These are phyloP conservation scores for Parascotia fuliginaria DNA, from an alignment of 2,888 invertebrate species.

Conservation along the genomic window DNA sequence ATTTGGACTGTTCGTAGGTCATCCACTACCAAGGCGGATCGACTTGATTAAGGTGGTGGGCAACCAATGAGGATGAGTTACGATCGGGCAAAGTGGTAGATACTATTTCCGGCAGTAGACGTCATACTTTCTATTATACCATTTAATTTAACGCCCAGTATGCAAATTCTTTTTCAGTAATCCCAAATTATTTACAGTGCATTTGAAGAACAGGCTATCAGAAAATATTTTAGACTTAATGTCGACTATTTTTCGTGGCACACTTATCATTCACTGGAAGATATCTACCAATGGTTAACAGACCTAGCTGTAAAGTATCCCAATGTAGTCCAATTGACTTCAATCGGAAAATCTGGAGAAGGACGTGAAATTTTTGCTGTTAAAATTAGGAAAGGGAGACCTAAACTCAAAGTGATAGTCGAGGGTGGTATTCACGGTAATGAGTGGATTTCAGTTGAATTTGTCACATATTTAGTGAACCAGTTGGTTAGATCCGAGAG, in stretches of 20 bases:
- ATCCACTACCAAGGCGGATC: no score
- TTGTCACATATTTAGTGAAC: slow-evolving; percentile 85
- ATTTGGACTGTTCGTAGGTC: no score
- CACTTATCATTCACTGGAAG: slow-evolving; percentile 85
- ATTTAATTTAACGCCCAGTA: no score
- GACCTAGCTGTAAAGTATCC: slow-evolving; percentile 72
- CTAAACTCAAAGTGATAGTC: slow-evolving; percentile 79
- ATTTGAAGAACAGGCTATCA: slow-evolving; percentile 56
- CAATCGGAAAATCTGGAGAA: slow-evolving; percentile 76
- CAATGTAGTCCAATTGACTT: slow-evolving; percentile 57
- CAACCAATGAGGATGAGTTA: no score
- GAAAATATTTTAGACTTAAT: slow-evolving; percentile 45
- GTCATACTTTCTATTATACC: no score
- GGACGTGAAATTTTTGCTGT: slow-evolving; percentile 69
- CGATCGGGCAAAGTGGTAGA: no score
- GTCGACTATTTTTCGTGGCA: slow-evolving; percentile 72
- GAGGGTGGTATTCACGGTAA: slow-evolving; percentile 89
- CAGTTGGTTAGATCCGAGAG: slow-evolving; percentile 72
- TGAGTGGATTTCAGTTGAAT: slow-evolving; percentile 90
- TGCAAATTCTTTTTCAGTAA: neutral
- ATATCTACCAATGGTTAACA: slow-evolving; percentile 86
- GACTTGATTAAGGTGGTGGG: no score
- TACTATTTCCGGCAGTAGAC: no score
- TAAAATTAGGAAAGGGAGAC: slow-evolving; percentile 34
- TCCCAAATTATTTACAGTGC: slow-evolving; percentile 49